Conservation (phyloP, 2,888 invertebrate genomes). For the Cryptosula pallasiana region DNA sequence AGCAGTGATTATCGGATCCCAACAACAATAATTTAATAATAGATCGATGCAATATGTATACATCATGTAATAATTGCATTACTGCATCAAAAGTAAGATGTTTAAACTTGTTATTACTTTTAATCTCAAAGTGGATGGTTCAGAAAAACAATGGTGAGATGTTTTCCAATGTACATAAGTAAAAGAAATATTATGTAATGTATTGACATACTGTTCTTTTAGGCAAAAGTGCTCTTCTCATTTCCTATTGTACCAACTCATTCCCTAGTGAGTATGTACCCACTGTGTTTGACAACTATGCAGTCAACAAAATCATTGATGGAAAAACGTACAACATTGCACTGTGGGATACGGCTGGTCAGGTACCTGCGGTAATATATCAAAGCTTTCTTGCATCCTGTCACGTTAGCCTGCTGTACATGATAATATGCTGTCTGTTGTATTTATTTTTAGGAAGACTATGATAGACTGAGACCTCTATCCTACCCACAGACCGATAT, state of each 20-base stretch:
- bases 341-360: constrained; percentile 46
- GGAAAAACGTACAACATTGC: constrained; percentile 35
- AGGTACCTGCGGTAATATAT: constrained; percentile 36
- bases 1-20: no score
- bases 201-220: not conserved
- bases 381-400: no score
- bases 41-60: no score
- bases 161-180: not conserved
- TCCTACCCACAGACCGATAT: constrained; percentile 84
- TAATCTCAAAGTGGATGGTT: no score
- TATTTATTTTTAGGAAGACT: constrained; percentile 68
- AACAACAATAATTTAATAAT: no score
- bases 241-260: constrained; percentile 38
- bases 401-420: no score
- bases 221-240: constrained; percentile 44
- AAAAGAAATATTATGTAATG: not conserved
- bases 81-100: no score
- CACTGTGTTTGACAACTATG: constrained; percentile 49
- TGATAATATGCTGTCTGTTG: no score
- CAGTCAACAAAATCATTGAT: constrained; percentile 36
- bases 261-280: constrained; percentile 47
- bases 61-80: no score
- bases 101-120: no score
- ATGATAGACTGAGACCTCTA: constrained; percentile 85
- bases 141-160: not conserved